phyloP scores from a whole-genome alignment of 30 jellyfish, hydroid and myxozoan genomes.

The Mastigias papua region DNA sequence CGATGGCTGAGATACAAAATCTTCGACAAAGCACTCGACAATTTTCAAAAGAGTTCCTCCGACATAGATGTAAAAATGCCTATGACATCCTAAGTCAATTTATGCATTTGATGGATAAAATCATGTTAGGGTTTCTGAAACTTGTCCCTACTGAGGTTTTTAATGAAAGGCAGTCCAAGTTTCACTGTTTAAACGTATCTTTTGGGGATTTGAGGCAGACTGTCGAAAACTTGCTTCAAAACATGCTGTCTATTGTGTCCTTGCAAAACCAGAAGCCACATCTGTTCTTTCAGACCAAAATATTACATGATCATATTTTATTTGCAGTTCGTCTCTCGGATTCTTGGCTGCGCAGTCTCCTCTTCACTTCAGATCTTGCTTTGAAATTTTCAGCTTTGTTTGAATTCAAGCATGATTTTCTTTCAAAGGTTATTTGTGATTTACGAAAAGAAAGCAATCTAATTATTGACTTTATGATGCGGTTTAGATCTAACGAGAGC shows the following conservation, averaged over 20 bases:
- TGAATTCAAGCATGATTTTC: neutral
- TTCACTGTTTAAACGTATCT: neutral
- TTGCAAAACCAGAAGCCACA: neutral
- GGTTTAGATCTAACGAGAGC: no score
- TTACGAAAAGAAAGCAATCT: neutral
- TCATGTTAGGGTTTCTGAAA: neutral
- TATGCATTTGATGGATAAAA: neutral
- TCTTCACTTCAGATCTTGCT: neutral
- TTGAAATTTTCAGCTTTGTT: neutral
- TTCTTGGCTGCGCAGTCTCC: neutral
- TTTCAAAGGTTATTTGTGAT: neutral
- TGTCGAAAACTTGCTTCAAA: neutral
- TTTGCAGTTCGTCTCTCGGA: neutral
- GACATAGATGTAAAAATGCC: neutral
- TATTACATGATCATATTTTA: neutral
- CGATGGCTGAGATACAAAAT: neutral
- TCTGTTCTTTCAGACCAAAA: neutral
- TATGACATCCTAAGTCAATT: neutral
- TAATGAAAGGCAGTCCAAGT: neutral
- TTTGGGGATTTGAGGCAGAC: neutral
- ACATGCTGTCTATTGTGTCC: neutral
- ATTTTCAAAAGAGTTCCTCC: neutral
- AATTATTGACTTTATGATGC: neutral
- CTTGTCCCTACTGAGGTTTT: neutral
- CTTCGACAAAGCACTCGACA: neutral